Base-by-base conservation (phyloP, 2,888 invertebrate genomes). In the Pediacus dermestoides region DNA sequence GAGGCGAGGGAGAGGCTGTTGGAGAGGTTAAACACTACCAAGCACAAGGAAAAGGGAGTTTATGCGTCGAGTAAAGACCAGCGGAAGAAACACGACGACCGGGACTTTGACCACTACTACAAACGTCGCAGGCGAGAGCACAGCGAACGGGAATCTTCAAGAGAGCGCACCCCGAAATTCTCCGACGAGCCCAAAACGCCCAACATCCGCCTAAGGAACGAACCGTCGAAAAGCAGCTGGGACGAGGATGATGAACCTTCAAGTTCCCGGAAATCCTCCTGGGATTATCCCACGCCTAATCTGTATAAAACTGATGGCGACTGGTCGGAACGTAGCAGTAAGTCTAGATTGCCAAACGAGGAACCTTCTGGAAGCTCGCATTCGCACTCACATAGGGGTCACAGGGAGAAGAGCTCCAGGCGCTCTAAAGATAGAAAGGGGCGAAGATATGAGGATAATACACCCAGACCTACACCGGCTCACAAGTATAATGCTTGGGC, bases 271-370 rank as follows among this genome's bases (percentile, higher is more conserved):
- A 82, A 80, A 53, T 93, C 93, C 1, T 81, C 83, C 34, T 96
- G 95, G 95, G 95, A 95, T 69, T 82, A 88, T 61, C 92, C 93
- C 0, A 94, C 94, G 0, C 95, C 94, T 0, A 74, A 77, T 51
- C 72, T 78, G 0, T 74, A 70, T 50, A 71, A 65, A 36, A 55
- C 55, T 34, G 52, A 50, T 16, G 50, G 50, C 28, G 61, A 63
- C 30, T 68, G 67, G 67, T 68, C 68, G 13, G 68, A 68, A 42
- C 49, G 67, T 16, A 61, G 28, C 28, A 13, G 13, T 14, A 14
- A 28, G 6, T 13, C 13, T 8, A 11, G 14, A 28, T 6, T 14
- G 13, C n/a, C 7, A 3, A 14, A 28, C n/a, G 23, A 23, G 9
- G n/a, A n/a, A n/a, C n/a, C n/a, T n/a, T n/a, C n/a, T n/a, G n/a